These are phyloP conservation scores for Camelus dromedarius DNA, from an alignment of 2,113 vertebrate species.

Conservation along the genomic window DNA sequence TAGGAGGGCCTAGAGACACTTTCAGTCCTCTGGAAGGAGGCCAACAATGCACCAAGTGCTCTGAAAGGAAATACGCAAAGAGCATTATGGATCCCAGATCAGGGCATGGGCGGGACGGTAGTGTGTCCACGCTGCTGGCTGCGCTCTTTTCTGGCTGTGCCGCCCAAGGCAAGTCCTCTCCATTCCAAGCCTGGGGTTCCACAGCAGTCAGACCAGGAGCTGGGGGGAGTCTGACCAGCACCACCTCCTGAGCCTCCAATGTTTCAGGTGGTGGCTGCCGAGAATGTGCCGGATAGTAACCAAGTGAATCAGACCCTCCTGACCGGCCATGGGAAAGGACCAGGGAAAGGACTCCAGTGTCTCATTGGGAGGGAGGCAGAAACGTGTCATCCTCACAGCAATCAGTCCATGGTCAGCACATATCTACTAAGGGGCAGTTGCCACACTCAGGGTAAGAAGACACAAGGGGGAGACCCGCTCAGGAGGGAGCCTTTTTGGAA, in stretches of 20 bases:
- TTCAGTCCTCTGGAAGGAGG: not conserved
- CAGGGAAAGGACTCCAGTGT: fast-evolving
- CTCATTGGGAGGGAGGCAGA: not conserved
- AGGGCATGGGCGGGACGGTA: too few species aligned
- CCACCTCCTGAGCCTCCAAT: not conserved
- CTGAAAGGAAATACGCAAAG: not conserved
- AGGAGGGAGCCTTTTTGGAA: not conserved
- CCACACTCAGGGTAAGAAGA: not conserved
- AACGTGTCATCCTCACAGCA: not conserved
- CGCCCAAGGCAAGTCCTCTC: not conserved
- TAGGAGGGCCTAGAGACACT: not conserved
- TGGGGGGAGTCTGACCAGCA: not conserved
- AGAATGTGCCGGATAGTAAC: not conserved
- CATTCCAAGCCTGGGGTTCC: not conserved
- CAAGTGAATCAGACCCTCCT: not conserved
- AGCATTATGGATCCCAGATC: not conserved
- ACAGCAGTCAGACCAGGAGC: not conserved
- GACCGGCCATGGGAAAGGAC: not conserved
- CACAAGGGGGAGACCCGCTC: fast-evolving
- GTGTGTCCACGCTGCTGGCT: not conserved
- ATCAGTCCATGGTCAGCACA: not conserved
- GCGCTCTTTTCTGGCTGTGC: not conserved
- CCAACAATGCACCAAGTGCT: fast-evolving
- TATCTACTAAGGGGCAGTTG: not conserved
- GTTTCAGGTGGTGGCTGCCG: not conserved